Evolutionary conservation across 2,797 vertebrate genomes (phyloP), one percentile per base, ranked within the genome.

Genomic region (Alcedo quadribrachys): DNA sequence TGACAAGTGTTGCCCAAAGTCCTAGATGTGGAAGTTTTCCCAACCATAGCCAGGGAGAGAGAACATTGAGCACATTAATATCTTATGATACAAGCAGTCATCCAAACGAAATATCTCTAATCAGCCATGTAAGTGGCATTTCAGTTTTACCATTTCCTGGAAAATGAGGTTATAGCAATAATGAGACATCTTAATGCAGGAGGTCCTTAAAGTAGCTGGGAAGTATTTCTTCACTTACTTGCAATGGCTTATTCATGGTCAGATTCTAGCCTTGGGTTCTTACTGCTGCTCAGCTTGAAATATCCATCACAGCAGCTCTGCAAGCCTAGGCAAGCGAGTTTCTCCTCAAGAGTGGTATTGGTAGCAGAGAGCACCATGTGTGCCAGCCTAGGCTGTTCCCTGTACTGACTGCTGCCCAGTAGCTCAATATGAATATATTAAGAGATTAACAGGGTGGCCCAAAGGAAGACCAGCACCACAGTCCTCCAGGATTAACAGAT

Each of bases 41-140:
- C 24, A 77, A 21, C 19, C 2, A 1, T 42, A 79, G 70, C 40
- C 77, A 82, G 37, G 35, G 43, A 68, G 28, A 57, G n/a, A 33
- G 83, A 53, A 54, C 62, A 50, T 33, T 0, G 2, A 82, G 27
- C 81, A 71, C 35, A 32, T 85, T 50, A 85, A 78, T 74, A 73
- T 76, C 69, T 77, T 65, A 12, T 7, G n/a, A 45, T 70, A 24
- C 24, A 62, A 70, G 76, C 65, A 51, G 79, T 61, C 63, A 74
- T 80, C 53, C 74, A 57, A 81, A 89, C 61, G 54, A 88, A 93
- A 24, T 81, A 32, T 30, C 66, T 83, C 71, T 81, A 88, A 81
- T 93, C 81, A 90, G 58, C 84, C 78, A 42, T 69, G 16, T 92
- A 93, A 92, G 57, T 21, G 55, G 61, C 66, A 96, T 94, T 94